Evolutionary conservation across 2,888 invertebrate genomes (phyloP), one percentile per base, ranked within the genome.

Genomic region (Panzeria rudis): DNA sequence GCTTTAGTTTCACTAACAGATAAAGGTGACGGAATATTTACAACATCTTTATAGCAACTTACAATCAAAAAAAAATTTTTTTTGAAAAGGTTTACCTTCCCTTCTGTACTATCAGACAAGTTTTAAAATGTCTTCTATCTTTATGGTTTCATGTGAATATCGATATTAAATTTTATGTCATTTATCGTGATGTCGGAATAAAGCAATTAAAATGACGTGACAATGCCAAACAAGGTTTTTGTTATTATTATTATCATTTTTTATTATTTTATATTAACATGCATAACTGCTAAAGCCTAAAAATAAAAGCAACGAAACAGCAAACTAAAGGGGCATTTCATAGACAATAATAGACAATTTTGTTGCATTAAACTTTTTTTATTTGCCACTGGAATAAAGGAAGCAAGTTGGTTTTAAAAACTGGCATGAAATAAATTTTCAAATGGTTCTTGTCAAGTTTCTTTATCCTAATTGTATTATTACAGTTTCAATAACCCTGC

Each of bases 121-220:
- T 52, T 20, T 52, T 52, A 20, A 52, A 32, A 20, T 61, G 20
- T 59, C 23, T 59, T 59, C 23, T 59, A 17, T 47, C 47, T 32
- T 59, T 47, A 20, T 32, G 44, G 23, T 76, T 66, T 73, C 41
- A 80, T 82, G 75, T 66, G 71, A 75, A 68, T 75, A 75, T 75
- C 52, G 69, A 82, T 64, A 76, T 76, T 71, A 54, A 62, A 71
- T 64, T 83, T 77, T 66, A 64, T 83, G 76, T 77, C 71, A 77
- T 71, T 83, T 84, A 85, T 87, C 78, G 87, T 75, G 84, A 84
- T 86, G 85, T 76, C 82, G 86, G 84, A 71, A 87, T 87, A 83
- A 87, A 88, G 86, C 87, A 87, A 88, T 87, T 88, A 88, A 87
- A 86, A 86, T 87, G 87, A 88, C 86, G 87, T 87, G 87, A 88